Conservation (phyloP, 2,797 vertebrate genomes). For the Pantherophis vulpinus region DNA sequence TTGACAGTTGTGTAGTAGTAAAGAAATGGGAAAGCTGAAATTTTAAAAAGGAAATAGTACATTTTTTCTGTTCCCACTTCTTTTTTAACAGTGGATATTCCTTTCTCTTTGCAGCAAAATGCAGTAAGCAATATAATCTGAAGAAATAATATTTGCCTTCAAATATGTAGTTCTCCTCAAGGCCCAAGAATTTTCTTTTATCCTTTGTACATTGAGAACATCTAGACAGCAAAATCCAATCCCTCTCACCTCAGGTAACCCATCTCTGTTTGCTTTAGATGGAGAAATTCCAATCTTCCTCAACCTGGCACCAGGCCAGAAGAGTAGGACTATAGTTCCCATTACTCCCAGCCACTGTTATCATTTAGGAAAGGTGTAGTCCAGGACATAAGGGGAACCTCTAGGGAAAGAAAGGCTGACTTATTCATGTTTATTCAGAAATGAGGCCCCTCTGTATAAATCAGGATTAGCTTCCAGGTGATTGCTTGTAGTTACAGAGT, state of each 20-base stretch:
- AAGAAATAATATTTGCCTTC: neutral
- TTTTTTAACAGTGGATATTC: neutral
- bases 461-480: neutral
- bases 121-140: neutral
- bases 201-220: neutral
- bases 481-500: slow-evolving; percentile 19
- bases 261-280: neutral
- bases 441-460: neutral
- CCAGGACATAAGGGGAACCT: neutral
- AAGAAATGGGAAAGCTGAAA: neutral
- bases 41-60: neutral
- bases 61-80: neutral
- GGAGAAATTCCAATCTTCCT: neutral
- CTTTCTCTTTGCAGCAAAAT: neutral
- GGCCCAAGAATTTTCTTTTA: neutral
- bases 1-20: neutral
- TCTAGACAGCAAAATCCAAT: neutral
- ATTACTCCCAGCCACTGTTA: neutral
- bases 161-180: neutral
- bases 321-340: neutral
- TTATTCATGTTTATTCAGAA: neutral
- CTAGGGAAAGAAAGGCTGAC: neutral
- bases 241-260: neutral
- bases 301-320: neutral
- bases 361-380: neutral